These are phyloP conservation scores for Chunga burmeisteri DNA, from an alignment of 2,113 vertebrate species.

Conservation along the genomic window DNA sequence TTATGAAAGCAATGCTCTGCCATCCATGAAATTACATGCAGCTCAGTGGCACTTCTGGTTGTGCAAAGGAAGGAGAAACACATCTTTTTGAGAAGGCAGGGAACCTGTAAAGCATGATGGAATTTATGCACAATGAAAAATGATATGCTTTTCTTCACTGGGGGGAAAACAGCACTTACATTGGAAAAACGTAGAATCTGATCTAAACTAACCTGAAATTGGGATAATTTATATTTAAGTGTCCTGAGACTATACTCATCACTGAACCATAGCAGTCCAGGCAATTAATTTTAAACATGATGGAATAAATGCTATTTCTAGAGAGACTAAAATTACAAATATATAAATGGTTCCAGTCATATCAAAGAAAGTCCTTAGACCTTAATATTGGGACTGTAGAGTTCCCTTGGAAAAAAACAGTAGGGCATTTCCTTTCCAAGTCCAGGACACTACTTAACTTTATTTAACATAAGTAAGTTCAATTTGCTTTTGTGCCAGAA, in stretches of 20 bases:
- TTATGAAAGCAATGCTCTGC: background rate
- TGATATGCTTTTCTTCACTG: background rate
- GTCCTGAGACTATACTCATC: background rate
- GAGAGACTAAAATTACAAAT: background rate
- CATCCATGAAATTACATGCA: background rate
- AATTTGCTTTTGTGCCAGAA: background rate
- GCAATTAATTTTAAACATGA: background rate
- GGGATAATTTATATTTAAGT: background rate
- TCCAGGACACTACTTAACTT: background rate
- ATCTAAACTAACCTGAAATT: background rate
- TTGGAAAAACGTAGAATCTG: background rate
- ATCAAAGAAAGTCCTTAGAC: background rate
- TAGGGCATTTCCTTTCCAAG: rapidly evolving
- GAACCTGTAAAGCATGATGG: background rate
- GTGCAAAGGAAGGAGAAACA: background rate
- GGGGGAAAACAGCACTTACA: background rate
- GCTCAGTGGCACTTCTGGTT: background rate
- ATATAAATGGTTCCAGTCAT: background rate
- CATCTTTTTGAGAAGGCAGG: background rate
- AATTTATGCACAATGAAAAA: background rate
- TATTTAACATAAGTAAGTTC: background rate
- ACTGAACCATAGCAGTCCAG: background rate
- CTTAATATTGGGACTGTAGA: background rate
- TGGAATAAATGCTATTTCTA: background rate
- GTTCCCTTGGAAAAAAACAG: background rate